Percentiles rank a stretch among this genome's conserved stretches.
Evolutionary conservation across 2,888 invertebrate species (phyloP).

Genomic region (Nasonia oneida): DNA sequence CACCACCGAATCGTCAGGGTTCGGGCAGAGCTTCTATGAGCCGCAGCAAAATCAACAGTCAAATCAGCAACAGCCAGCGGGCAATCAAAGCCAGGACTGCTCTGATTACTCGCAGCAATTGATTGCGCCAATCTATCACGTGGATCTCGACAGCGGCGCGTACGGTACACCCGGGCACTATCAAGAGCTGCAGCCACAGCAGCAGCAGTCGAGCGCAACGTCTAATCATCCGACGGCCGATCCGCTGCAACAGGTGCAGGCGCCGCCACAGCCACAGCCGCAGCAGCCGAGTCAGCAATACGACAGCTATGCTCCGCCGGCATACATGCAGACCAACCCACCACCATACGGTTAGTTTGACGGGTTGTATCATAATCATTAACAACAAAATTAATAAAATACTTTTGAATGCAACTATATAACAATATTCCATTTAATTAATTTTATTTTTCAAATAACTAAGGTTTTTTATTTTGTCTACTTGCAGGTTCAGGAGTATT

Average conservation of each 20-base stretch:
- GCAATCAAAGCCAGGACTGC: conserved; percentile 7
- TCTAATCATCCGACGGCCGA: conserved; percentile 40
- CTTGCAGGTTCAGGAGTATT: conserved; percentile 53
- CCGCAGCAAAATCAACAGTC: conserved; percentile 23
- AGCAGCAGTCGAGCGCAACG: not conserved
- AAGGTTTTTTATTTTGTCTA: not conserved
- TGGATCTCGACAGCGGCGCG: conserved; percentile 36
- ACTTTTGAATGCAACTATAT: not conserved
- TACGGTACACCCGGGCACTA: conserved; percentile 48
- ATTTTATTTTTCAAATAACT: not conserved
- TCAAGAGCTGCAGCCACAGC: conserved; percentile 44
- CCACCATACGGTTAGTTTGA: conserved; percentile 45
- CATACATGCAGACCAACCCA: conserved; percentile 21
- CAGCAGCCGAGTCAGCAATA: conserved; percentile 35
- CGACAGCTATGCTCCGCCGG: conserved; percentile 23
- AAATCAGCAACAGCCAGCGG: conserved; percentile 51
- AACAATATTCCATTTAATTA: not conserved
- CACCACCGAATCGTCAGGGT: not conserved
- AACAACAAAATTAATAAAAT: not conserved
- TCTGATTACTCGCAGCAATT: conserved; percentile 46
- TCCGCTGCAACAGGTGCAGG: conserved; percentile 56
- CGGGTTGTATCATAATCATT: not conserved
- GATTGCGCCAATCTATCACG: conserved; percentile 47
- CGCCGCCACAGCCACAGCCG: not conserved
- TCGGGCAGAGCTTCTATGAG: conserved; percentile 50